Conservation (phyloP, 1,140 invertebrate species). For the Lethrus apterus region DNA sequence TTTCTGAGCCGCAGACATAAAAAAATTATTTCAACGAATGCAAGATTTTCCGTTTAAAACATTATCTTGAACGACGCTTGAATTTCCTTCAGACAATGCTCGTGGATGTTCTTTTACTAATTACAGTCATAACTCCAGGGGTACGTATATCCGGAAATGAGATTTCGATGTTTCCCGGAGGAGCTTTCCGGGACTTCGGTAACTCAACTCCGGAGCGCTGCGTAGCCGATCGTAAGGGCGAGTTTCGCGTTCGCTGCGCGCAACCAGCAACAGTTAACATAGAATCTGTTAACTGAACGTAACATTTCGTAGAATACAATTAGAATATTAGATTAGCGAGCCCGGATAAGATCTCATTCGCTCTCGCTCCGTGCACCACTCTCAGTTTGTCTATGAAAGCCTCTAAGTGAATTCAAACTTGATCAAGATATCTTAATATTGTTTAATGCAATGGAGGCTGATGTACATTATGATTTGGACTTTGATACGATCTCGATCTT, state of each 20-base stretch:
- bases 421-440: conserved; percentile 28
- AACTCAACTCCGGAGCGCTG: conserved; percentile 2
- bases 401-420: conserved; percentile 18
- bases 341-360: conserved; percentile 25
- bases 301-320: conserved; percentile 39
- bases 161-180: conserved; percentile 41
- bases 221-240: conserved; percentile 10
- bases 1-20: too few species aligned
- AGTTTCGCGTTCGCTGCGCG: conserved; percentile 2
- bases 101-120: conserved; percentile 34
- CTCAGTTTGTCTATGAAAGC: conserved; percentile 16
- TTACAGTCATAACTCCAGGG: conserved; percentile 24
- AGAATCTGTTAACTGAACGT: conserved; percentile 39
- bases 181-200: conserved; percentile 24
- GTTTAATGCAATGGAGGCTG: conserved; percentile 22
- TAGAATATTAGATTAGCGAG: conserved; percentile 40
- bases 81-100: too few species aligned
- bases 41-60: too few species aligned
- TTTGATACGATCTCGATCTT: too few species aligned
- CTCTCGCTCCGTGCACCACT: conserved; percentile 5
- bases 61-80: too few species aligned
- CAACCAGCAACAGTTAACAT: conserved; percentile 31
- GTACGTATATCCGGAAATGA: conserved; percentile 35
- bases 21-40: too few species aligned
- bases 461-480: conserved; percentile 12